These are phyloP conservation scores for Helicoverpa zea DNA, from an alignment of 1,140 invertebrate species.

Conservation along the genomic window DNA sequence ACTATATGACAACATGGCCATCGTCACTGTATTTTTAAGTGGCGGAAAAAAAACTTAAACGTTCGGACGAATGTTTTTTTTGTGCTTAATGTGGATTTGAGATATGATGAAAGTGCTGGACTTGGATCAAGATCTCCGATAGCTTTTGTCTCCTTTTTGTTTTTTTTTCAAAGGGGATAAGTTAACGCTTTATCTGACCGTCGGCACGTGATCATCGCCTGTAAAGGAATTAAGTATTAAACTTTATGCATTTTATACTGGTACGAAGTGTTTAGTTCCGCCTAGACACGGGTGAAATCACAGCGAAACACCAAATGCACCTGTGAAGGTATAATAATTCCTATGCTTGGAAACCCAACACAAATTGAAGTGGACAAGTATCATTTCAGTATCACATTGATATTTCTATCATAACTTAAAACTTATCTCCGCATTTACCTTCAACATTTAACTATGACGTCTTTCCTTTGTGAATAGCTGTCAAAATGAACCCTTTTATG, in stretches of 20 bases:
- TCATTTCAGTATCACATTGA: no score
- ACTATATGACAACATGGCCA: constrained; percentile 51
- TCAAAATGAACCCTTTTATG: constrained; percentile 28
- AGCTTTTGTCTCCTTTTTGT: background rate
- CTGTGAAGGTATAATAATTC: no score
- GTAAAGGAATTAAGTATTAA: no score
- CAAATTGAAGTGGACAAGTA: no score
- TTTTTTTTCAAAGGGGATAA: background rate
- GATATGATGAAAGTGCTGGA: background rate
- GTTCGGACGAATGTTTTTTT: constrained; percentile 23
- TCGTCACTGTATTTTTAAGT: constrained; percentile 27
- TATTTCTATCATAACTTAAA: no score
- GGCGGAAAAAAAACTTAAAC: constrained; percentile 13
- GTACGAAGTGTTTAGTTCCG: no score
- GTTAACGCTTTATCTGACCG: no score
- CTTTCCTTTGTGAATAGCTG: constrained; percentile 12
- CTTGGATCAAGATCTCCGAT: background rate
- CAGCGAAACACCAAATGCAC: no score
- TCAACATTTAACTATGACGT: constrained; percentile 8
- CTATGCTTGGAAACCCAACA: no score
- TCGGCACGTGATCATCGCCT: no score
- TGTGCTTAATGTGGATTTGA: background rate
- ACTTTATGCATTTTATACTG: no score
- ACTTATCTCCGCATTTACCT: background rate
- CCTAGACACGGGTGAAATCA: no score